phyloP scores from a whole-genome alignment of 2,888 invertebrate species.

The Mythimna vitellina region DNA sequence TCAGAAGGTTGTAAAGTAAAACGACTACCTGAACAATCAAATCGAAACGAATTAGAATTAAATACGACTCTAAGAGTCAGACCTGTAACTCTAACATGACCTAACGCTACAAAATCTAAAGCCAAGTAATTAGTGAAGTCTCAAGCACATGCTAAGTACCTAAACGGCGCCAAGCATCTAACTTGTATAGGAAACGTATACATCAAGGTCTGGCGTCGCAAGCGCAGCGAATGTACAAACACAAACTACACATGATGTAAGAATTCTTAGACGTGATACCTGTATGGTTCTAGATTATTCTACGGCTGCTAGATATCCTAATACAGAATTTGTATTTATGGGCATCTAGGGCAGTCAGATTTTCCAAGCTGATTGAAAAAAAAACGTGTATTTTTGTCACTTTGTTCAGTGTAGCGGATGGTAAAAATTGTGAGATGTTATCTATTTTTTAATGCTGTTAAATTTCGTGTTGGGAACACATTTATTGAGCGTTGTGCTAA shows the following conservation, averaged over 20 bases:
- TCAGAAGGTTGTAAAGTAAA: neutral
- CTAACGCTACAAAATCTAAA: conserved; percentile 22
- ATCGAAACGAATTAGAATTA: neutral
- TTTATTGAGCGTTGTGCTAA: too few species aligned
- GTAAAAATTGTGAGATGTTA: neutral
- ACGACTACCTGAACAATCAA: neutral
- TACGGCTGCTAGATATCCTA: conserved; percentile 8
- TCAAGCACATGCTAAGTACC: conserved; percentile 42
- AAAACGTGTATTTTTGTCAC: conserved; percentile 3
- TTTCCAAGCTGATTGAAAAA: neutral
- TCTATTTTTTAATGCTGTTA: too few species aligned
- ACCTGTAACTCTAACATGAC: conserved; percentile 7
- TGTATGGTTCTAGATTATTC: conserved; percentile 31
- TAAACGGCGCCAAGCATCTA: conserved; percentile 59
- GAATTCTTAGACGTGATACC: conserved; percentile 30
- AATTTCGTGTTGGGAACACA: too few species aligned
- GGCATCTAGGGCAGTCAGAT: conserved; percentile 6
- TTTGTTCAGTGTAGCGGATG: neutral
- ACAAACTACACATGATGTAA: conserved; percentile 30
- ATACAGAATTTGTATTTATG: conserved; percentile 6
- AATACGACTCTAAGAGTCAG: neutral
- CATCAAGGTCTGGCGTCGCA: conserved; percentile 71
- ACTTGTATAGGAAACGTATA: conserved; percentile 71
- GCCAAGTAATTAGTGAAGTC: conserved; percentile 17
- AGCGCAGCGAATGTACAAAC: conserved; percentile 42